Base-by-base conservation (phyloP, 2,113 vertebrate genomes). In the Circaetus cinerascens region DNA sequence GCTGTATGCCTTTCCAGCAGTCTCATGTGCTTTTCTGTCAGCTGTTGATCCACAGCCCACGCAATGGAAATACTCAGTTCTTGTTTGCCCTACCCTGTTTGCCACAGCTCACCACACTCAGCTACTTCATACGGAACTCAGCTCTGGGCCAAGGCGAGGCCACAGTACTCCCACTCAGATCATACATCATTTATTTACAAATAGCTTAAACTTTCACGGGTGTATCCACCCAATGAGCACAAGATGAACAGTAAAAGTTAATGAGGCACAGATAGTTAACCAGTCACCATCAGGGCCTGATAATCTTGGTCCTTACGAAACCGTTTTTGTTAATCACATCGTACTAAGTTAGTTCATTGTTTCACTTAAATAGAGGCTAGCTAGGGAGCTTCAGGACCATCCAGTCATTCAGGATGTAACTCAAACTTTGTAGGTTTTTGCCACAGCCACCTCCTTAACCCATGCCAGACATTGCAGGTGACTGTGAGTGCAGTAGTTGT, bases 221-320 rank as follows among this genome's bases (percentile, higher is more conserved):
- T 46, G 38, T 67, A 59, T 53, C 84, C 84, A 71, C 69, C 69
- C 91, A 50, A 30, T 20, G 66, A 89, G 76, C 76, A 84, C 38
- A 62, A 83, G 84, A 60, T 8, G 38, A 94, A 89, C 59, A 84
- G 75, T 83, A 83, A 88, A 92, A 80, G 80, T 89, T 94, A 87
- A 18, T 62, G n/a, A 73, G 55, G 45, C 36, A 46, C 40, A 63
- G 51, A 21, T 51, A 87, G 91, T 93, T 88, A 94, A 38, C 40
- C 9, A 66, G 45, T 71, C 69, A 50, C 29, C 38, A 55, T 32
- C 11, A 50, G 38, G 41, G 22, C 56, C 21, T 40, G 50, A 55
- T 74, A 45, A 62, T 27, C 74, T 74, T 32, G 36, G 26, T 80
- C 34, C 40, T 86, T 83, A 56, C 2, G 1, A 90, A 86, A 86